Conservation (phyloP, 2,113 vertebrate species). For the Hepsetus odoe region DNA sequence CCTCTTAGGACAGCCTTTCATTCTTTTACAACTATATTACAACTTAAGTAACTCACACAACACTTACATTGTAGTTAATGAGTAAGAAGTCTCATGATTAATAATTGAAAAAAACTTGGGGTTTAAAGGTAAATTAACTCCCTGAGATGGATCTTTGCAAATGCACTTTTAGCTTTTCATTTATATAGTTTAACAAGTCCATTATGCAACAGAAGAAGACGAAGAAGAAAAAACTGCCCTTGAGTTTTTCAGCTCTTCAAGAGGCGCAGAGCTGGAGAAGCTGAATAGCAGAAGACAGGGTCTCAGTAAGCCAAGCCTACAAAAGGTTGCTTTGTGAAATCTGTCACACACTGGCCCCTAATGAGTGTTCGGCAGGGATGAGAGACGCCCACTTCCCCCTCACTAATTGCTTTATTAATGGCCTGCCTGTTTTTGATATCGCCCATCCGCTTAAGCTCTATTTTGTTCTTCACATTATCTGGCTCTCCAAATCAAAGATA, state of each 20-base stretch:
- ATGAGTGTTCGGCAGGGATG: constrained; percentile 62
- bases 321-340: constrained; percentile 61
- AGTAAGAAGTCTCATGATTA: not conserved
- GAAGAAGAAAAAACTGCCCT: not conserved
- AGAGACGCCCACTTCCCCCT: constrained; percentile 61
- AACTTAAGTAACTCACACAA: not conserved
- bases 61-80: not conserved
- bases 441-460: constrained; percentile 46
- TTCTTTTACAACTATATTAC: too few relatives aligned
- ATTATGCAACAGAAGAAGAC: not conserved
- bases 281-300: constrained; percentile 52
- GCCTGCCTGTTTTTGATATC: constrained; percentile 61
- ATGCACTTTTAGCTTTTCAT: not conserved
- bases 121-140: not conserved
- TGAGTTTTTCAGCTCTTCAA: constrained; percentile 33
- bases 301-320: constrained; percentile 55
- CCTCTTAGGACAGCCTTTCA: too few relatives aligned
- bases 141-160: not conserved
- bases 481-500: constrained; percentile 57
- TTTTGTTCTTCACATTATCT: constrained; percentile 48
- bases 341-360: constrained; percentile 60
- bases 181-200: constrained; percentile 20
- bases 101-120: not conserved
- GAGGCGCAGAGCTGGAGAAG: constrained; percentile 45
- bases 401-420: constrained; percentile 67